phyloP scores from a whole-genome alignment of 2,888 invertebrate genomes.

The Microplitis manilae region DNA sequence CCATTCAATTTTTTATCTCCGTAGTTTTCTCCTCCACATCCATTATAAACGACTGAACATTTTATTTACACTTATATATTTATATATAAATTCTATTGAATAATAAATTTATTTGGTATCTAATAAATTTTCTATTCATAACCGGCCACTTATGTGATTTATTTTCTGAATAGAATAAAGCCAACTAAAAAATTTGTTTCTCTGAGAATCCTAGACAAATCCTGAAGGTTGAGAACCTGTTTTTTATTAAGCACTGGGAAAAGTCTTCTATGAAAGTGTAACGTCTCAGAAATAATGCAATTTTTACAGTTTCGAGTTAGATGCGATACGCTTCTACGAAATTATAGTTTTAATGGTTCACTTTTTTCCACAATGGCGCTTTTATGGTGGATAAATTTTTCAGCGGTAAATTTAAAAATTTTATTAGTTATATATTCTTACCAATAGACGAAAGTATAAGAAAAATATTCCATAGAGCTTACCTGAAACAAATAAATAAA shows the following conservation, averaged over 20 bases:
- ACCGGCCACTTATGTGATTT: background rate
- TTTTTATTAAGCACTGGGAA: no score
- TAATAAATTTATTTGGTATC: background rate
- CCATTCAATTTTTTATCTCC: background rate
- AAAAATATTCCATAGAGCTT: background rate
- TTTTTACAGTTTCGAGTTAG: no score
- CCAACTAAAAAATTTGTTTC: no score
- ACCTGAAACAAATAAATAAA: background rate
- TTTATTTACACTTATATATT: background rate
- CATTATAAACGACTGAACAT: background rate
- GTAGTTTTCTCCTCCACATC: background rate
- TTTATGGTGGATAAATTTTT: no score
- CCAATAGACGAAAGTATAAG: background rate
- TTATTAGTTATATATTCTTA: background rate
- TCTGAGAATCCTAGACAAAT: no score
- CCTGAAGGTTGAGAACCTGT: no score
- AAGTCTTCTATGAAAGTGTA: no score
- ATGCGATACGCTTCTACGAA: no score
- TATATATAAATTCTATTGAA: background rate
- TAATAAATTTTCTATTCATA: background rate
- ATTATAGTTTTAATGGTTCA: no score
- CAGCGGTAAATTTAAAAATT: no score
- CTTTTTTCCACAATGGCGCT: no score
- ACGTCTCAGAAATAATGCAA: no score
- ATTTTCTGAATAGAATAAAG: background rate